Percentiles rank a stretch among this genome's conserved stretches.
These are phyloP conservation scores for Oligia fasciuncula DNA, from an alignment of 2,888 invertebrate genomes.

Conservation along the genomic window DNA sequence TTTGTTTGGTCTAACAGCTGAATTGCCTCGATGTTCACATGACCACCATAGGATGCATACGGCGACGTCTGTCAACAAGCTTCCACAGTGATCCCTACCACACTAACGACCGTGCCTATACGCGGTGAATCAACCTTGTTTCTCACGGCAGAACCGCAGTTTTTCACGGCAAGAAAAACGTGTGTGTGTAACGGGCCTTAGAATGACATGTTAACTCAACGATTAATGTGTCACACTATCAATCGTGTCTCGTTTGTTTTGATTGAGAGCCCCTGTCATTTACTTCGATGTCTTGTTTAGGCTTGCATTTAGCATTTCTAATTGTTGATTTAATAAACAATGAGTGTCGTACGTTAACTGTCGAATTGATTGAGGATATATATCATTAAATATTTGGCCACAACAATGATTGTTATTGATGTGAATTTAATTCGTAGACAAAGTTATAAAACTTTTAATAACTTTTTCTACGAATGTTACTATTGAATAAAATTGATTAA, in stretches of 20 bases:
- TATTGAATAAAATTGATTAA: neutral
- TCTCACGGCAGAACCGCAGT: neutral
- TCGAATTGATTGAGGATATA: conserved; percentile 39
- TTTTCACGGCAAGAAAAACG: neutral
- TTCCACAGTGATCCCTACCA: neutral
- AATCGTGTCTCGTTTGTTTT: conserved; percentile 59
- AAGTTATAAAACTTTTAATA: neutral
- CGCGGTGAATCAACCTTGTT: neutral
- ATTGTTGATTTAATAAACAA: conserved; percentile 50
- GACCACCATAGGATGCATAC: neutral
- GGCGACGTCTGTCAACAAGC: neutral
- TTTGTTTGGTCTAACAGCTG: too few species aligned
- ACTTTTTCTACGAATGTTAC: neutral
- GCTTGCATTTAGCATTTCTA: conserved; percentile 54
- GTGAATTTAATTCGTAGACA: neutral
- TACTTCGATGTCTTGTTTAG: conserved; percentile 52
- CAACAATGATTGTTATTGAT: neutral
- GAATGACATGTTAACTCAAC: conserved; percentile 58
- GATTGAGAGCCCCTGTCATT: conserved; percentile 64
- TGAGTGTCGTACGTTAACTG: conserved; percentile 30
- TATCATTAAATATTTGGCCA: neutral
- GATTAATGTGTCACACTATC: conserved; percentile 62
- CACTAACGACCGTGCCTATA: neutral
- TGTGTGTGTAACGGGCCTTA: neutral
- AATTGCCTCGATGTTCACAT: too few species aligned